Evolutionary conservation across 2,113 vertebrate genomes (phyloP), one percentile per base, ranked within the genome.

Genomic region (Aphelocoma coerulescens): DNA sequence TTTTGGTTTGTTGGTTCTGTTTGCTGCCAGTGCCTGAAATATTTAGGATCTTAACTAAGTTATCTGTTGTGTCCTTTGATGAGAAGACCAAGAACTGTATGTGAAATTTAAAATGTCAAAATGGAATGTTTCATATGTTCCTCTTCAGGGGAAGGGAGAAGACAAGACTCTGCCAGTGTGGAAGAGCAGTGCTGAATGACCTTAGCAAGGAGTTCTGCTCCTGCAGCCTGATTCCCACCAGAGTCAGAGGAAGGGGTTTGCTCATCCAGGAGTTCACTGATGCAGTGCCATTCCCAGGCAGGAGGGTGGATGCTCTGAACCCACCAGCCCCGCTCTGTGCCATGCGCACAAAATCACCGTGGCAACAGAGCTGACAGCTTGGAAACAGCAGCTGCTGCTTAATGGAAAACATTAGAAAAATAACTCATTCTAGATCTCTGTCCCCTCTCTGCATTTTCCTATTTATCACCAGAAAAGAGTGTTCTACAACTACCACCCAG

Each of bases 331-430:
- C 10, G 1, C 41, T 76, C 84, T 52, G 94, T 92, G 95, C 93
- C 97, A 96, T 39, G 67, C 7, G 5, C 93, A 91, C 59, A 91
- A 79, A 96, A 94, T 96, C 96, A 95, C 95, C 97, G 80, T 97
- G 97, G 97, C 97, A 98, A 98, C 97, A 89, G 92, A 92, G 94
- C 97, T 91, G 97, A 97, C 97, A 98, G 97, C 97, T 97, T 97
- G 94, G 96, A 81, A 97, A 97, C 91, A 94, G 96, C 97, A 97
- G 97, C 97, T 97, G 97, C 95, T 97, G 96, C 96, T 98, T 97
- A 94, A 97, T 96, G 96, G 95, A 93, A 97, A 97, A 96, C 95
- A 94, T 94, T 92, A 89, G 96, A 96, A 96, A 97, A 97, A 97
- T 93, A 97, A 96, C 94, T 96, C 92, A 77, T 94, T 82, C 93